Base-by-base conservation (phyloP, 1,140 invertebrate genomes). In the Lithobius niger region DNA sequence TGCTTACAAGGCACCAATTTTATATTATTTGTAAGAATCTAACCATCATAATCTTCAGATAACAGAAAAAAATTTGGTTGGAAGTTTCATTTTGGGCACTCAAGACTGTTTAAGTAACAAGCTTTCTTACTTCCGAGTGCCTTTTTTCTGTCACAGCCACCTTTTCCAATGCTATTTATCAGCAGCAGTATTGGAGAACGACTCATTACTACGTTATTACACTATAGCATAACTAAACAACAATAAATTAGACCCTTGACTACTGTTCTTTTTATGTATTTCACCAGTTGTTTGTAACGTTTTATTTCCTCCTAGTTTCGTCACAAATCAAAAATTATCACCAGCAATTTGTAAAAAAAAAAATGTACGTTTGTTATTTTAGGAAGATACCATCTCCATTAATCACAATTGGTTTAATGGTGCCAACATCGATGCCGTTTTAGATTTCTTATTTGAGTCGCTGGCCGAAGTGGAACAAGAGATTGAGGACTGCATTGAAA, bases 321-420 rank as follows among this genome's bases (percentile, higher is more conserved):
- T 36, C 31, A n/a, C 40, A 54, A 28, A 31, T 27, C 42, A 52
- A 25, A 16, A 54, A 55, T 61, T 59, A 21, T 18, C 19, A 13
- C n/a, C 42, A 10, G 52, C 45, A 50, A 2, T 60, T 28, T 18
- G 13, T n/a, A n/a, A n/a, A n/a, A n/a, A n/a, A n/a, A n/a, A 44
- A 3, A 18, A 43, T n/a, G 50, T 16, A 26, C 27, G 22, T 52
- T 57, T 56, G 51, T 25, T 28, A 59, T 69, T 70, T 2, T 57
- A 83, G 82, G 80, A 86, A 61, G 87, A 96, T 66, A 93, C 92
- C 24, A 92, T 97, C 62, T 97, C 94, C 0, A 82, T 97, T 19
- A 98, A 97, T 73, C 94, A 97, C 69, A 98, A 97, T 68, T 97
- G 91, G 88, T 78, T 97, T 42, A 97, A 97, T 77, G 86, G 80